Evolutionary conservation across 2,797 vertebrate genomes (phyloP), one percentile per base, ranked within the genome.

Genomic region (Intellagama lesueurii): DNA sequence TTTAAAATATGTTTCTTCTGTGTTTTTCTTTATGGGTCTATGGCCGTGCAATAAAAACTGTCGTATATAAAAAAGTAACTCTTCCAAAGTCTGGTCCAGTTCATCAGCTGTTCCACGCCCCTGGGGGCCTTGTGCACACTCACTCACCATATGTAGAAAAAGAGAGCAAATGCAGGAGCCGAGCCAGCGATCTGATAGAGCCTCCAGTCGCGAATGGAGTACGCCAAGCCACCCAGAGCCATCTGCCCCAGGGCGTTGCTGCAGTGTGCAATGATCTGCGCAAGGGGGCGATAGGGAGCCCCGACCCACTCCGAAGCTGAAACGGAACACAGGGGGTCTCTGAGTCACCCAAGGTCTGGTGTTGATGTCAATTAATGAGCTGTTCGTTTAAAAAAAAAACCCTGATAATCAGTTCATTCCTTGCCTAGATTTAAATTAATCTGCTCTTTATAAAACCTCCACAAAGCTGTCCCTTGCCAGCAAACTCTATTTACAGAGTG

Each of bases 281-380:
- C 97, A 16, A 95, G 90, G 0, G 98, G 97, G 44, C 98, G 97
- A 35, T 93, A 95, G 6, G 97, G 97, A 12, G 97, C 96, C 28
- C 98, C 98, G 0, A 97, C 97, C 98, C 99, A 99, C 94, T 99
- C 98, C 12, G 98, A 97, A 89, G 95, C 98, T 99, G 88, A 3
- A 40, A 73, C 52, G 30, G 0, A 19, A 0, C 26, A 77, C 2
- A 3, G 35, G 87, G 28, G 47, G 1, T 40, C 7, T 28, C 24
- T 9, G 40, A 4, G 16, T 12, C 8, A 6, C 11, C 47, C 40
- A 47, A 49, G 12, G 17, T 40, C 44, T 7, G 32, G 30, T 22
- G 2, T 4, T 32, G 7, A 40, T 32, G 1, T 11, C 40, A 66
- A 26, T 3, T 64, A 64, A 64, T 5, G 16, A 64, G 60, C 60